These are phyloP conservation scores for Aeoliscus strigatus DNA, from an alignment of 2,797 vertebrate genomes.

Conservation along the genomic window DNA sequence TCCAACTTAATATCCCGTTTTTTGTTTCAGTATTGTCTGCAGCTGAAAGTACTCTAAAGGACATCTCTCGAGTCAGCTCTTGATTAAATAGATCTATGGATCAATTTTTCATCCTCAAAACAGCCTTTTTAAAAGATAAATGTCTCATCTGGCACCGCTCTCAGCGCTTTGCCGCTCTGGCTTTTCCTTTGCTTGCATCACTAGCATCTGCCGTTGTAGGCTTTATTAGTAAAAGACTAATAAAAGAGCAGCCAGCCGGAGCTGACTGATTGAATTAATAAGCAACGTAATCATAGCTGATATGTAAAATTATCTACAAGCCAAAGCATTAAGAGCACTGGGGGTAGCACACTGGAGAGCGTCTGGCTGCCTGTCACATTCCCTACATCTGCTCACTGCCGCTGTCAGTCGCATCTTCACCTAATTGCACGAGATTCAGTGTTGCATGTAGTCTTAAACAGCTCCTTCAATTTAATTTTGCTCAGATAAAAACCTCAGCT, in stretches of 20 bases:
- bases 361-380: conserved; percentile 45
- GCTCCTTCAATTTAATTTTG: conserved; percentile 31
- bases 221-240: conserved; percentile 56
- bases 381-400: conserved; percentile 35
- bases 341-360: conserved; percentile 31
- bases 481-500: conserved; percentile 34
- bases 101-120: conserved; percentile 54
- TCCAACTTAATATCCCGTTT: conserved; percentile 18
- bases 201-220: conserved; percentile 46
- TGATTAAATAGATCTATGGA: conserved; percentile 54
- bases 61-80: conserved; percentile 41
- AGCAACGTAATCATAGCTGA: conserved; percentile 58
- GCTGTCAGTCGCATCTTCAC: conserved; percentile 50
- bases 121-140: conserved; percentile 36
- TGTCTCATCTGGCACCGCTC: conserved; percentile 41
- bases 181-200: conserved; percentile 44
- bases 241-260: conserved; percentile 57
- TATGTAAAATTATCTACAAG: conserved; percentile 57
- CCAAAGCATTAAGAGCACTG: conserved; percentile 40
- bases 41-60: conserved; percentile 38
- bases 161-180: conserved; percentile 4
- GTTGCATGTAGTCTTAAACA: conserved; percentile 46
- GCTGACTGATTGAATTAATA: conserved; percentile 64
- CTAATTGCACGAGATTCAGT: conserved; percentile 54
- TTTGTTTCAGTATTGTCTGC: conserved; percentile 35